Evolutionary conservation across 2,113 vertebrate genomes (phyloP), one percentile per base, ranked within the genome.

Genomic region (Helogale parvula): DNA sequence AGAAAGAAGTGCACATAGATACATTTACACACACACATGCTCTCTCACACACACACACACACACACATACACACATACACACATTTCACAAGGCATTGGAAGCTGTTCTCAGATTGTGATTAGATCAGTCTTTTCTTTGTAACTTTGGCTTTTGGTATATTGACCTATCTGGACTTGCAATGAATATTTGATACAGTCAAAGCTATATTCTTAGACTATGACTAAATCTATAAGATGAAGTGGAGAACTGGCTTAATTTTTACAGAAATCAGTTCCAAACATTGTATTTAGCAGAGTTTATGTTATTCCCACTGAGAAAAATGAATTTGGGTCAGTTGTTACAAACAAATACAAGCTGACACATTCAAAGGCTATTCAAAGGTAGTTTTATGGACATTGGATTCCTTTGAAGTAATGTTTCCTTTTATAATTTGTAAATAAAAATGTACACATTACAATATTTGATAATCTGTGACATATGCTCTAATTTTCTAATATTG

Each of bases 321-420:
- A 13, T 81, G 35, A 25, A 93, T 92, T 90, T 90, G 85, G 19
- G 27, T 80, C 54, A 87, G 2, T 68, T 71, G 33, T 90, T 86
- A 45, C 38, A 97, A 92, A 89, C 27, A 86, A 68, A 84, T 17
- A 63, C 25, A 79, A 84, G 72, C 57, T 50, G 87, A 65, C 45
- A 3, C 69, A 50, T 90, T 90, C 50, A 79, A 94, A 80, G 27
- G 4, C 9, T 45, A 10, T 74, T n/a, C n/a, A n/a, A n/a, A n/a
- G n/a, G 14, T 52, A 15, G 33, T 88, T 83, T 90, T 63, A 80
- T 50, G 29, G 38, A 2, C 41, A 90, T 38, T 7, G 79, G n/a
- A 96, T 90, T 79, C 9, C 19, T 80, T 80, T 88, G 15, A 88
- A 91, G 5, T 91, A 83, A 45, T 66, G 17, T 96, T 96, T 92